A percentile compares a stretch with the other conserved stretches of the same genome.
These are phyloP conservation scores for Lymantria dispar DNA, from an alignment of 2,888 invertebrate genomes.

Conservation along the genomic window DNA sequence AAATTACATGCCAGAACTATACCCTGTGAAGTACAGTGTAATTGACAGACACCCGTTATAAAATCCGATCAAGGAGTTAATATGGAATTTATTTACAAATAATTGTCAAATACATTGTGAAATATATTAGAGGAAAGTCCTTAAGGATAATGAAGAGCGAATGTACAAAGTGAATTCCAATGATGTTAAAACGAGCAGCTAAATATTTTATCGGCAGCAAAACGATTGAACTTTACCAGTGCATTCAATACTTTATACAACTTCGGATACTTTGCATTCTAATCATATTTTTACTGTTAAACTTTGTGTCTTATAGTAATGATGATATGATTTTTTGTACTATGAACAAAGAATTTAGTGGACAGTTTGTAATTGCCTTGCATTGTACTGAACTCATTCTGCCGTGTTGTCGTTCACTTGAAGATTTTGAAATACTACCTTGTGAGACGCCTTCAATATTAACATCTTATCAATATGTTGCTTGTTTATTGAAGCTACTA, in stretches of 20 bases:
- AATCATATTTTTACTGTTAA: background rate
- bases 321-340: background rate
- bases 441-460: background rate
- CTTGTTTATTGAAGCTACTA: background rate
- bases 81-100: background rate
- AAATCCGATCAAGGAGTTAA: background rate
- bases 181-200: background rate
- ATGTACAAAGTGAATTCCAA: background rate
- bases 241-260: background rate
- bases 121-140: background rate
- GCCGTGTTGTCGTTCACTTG: background rate
- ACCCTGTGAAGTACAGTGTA: too few species aligned
- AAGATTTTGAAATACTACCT: background rate
- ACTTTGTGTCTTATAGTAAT: background rate
- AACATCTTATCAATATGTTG: background rate
- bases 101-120: background rate
- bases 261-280: background rate
- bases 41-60: background rate
- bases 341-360: background rate
- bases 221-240: background rate
- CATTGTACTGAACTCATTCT: background rate
- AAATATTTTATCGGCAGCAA: background rate
- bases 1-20: too few species aligned
- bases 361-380: background rate
- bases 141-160: background rate